phyloP scores from a whole-genome alignment of 2,797 vertebrate species.

The Oreortyx pictus region DNA sequence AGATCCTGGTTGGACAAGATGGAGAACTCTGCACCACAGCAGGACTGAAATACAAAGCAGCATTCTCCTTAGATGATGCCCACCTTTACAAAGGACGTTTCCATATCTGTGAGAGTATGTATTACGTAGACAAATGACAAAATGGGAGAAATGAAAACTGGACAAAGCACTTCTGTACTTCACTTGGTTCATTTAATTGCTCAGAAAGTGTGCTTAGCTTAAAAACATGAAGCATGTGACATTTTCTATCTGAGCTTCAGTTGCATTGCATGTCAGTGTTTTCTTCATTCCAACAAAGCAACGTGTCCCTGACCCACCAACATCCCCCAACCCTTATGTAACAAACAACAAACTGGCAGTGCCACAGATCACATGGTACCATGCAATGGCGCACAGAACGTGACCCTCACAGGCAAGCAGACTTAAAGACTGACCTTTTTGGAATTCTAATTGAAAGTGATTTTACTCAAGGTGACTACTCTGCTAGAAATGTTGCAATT shows the following conservation, averaged over 20 bases:
- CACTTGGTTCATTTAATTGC: not conserved
- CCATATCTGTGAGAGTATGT: not conserved
- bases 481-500: not conserved
- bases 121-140: not conserved
- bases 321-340: not conserved
- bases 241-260: not conserved
- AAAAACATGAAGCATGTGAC: rapidly evolving
- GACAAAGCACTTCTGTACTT: not conserved
- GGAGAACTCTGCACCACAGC: not conserved
- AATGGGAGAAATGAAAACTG: not conserved
- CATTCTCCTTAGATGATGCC: not conserved
- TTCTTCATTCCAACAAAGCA: not conserved
- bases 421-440: not conserved
- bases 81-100: not conserved
- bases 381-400: not conserved
- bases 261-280: not conserved
- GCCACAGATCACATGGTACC: not conserved
- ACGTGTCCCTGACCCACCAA: not conserved
- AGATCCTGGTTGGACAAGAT: not conserved
- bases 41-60: not conserved
- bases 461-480: not conserved
- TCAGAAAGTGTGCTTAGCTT: not conserved
- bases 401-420: not conserved
- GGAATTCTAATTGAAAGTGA: not conserved
- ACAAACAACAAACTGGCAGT: not conserved